These are phyloP conservation scores for Bombus waltoni DNA, from an alignment of 1,140 invertebrate species.

Conservation along the genomic window DNA sequence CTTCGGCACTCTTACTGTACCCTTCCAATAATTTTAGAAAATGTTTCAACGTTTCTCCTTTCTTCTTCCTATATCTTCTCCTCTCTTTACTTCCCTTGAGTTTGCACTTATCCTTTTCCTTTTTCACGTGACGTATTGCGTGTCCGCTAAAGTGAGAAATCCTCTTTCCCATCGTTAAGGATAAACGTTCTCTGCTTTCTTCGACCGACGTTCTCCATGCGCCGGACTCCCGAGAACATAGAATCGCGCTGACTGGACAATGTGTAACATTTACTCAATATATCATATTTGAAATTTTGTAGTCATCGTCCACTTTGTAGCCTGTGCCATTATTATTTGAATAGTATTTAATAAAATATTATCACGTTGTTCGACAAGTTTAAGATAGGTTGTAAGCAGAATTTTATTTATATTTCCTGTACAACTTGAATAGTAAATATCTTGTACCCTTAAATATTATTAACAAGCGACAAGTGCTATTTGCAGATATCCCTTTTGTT, in stretches of 20 bases:
- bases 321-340: background rate
- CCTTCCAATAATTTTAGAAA: conserved; percentile 63
- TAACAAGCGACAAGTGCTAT: background rate
- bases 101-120: background rate
- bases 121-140: background rate
- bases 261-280: background rate
- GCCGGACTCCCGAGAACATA: background rate
- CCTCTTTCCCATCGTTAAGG: conserved; percentile 22
- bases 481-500: background rate
- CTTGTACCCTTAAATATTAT: background rate
- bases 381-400: background rate
- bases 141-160: conserved; percentile 25
- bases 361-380: background rate
- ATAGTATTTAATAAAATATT: background rate
- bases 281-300: no score
- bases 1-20: conserved; percentile 38
- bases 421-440: background rate
- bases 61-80: background rate
- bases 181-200: conserved; percentile 16
- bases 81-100: background rate
- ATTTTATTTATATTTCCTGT: background rate
- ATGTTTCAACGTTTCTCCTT: conserved; percentile 56
- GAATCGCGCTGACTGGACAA: background rate
- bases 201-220: conserved; percentile 20
- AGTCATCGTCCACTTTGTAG: no score